Percentiles rank a stretch among this genome's conserved stretches.
Evolutionary conservation across 1,140 invertebrate species (phyloP).

Genomic region (Luehdorfia chinensis): DNA sequence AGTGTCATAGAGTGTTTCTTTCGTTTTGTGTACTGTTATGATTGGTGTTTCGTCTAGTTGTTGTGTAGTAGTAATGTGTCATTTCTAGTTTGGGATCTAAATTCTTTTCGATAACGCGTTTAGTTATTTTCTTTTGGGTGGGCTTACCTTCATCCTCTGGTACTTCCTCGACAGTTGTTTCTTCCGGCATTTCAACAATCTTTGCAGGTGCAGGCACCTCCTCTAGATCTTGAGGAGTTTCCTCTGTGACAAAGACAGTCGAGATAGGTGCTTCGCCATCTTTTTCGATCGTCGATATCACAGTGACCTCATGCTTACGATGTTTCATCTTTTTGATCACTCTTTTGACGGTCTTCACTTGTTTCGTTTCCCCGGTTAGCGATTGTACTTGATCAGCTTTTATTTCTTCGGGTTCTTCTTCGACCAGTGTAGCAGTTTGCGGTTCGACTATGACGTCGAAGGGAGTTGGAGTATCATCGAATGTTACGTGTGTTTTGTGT

Average conservation of each 20-base stretch:
- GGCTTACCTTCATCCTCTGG: conserved; percentile 31
- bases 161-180: conserved; percentile 34
- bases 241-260: conserved; percentile 32
- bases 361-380: conserved; percentile 50
- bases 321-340: conserved; percentile 54
- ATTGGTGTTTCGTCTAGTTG: conserved; percentile 38
- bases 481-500: conserved; percentile 39
- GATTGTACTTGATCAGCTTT: conserved; percentile 50
- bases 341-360: conserved; percentile 49
- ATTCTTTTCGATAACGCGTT: conserved; percentile 51
- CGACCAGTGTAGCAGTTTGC: conserved; percentile 31
- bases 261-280: conserved; percentile 60
- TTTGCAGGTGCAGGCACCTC: conserved; percentile 26
- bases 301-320: conserved; percentile 38
- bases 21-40: conserved; percentile 35
- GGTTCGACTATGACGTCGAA: conserved; percentile 29
- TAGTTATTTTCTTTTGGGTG: conserved; percentile 42
- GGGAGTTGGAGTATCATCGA: conserved; percentile 22
- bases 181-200: conserved; percentile 32
- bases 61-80: conserved; percentile 43
- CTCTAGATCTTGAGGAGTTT: not conserved
- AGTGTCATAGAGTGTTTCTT: conserved; percentile 37
- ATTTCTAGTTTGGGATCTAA: conserved; percentile 43
- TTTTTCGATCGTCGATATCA: conserved; percentile 72
- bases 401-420: conserved; percentile 61